These are phyloP conservation scores for Alosa sapidissima DNA, from an alignment of 2,797 vertebrate genomes.

Conservation along the genomic window DNA sequence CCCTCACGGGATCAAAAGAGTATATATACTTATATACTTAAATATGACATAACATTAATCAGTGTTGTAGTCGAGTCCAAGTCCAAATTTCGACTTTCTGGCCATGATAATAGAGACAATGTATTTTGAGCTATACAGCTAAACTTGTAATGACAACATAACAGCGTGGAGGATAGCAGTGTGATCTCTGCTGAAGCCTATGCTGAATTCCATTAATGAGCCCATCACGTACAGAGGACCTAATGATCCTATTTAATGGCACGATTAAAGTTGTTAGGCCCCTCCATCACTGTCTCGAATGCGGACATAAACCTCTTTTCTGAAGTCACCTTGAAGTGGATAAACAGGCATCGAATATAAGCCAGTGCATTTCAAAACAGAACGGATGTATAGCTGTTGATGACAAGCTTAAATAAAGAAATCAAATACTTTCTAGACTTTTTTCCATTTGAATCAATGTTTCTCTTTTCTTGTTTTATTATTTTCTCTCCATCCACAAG, in stretches of 20 bases:
- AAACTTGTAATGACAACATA: too few relatives aligned
- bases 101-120: too few relatives aligned
- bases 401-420: not conserved
- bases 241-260: conserved; percentile 16
- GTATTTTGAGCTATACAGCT: too few relatives aligned
- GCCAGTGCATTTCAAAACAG: not conserved
- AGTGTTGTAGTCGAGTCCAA: too few relatives aligned
- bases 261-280: conserved; percentile 21
- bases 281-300: conserved; percentile 12
- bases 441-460: not conserved
- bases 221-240: conserved; percentile 16
- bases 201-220: not conserved
- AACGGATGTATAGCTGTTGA: not conserved
- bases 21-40: too few relatives aligned
- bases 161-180: not conserved
- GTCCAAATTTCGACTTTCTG: too few relatives aligned
- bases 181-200: not conserved
- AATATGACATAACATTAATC: too few relatives aligned
- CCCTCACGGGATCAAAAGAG: too few relatives aligned
- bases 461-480: not conserved
- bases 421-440: not conserved
- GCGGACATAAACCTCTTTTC: not conserved
- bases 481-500: not conserved
- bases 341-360: not conserved
- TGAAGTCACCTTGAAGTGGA: conserved; percentile 19